Percentiles rank a stretch among this genome's conserved stretches.
Conservation (phyloP, 1,140 invertebrate species). For the Melanaphis sacchari region DNA sequence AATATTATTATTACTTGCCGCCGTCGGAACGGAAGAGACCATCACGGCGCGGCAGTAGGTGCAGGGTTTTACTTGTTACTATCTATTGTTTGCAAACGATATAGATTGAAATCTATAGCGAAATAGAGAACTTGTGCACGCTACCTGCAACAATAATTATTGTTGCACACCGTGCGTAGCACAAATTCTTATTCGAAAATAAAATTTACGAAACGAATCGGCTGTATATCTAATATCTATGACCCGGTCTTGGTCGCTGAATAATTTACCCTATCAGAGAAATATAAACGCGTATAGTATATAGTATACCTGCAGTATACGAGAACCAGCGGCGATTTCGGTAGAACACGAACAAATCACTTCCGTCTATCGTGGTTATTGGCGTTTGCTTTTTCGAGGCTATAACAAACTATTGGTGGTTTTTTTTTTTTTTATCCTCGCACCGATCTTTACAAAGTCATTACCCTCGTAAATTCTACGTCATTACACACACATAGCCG, state of each 20-base stretch:
- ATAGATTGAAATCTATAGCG: not conserved
- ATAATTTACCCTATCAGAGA: not conserved
- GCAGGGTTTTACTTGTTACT: not conserved
- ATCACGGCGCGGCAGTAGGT: not conserved
- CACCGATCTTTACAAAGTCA: not conserved
- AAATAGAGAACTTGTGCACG: not conserved
- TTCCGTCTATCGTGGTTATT: not conserved
- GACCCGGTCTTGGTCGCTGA: not conserved
- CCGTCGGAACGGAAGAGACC: not conserved
- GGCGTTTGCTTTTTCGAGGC: not conserved
- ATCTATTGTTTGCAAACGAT: not conserved
- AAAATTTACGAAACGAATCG: not conserved
- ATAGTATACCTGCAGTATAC: no score
- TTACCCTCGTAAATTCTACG: not conserved
- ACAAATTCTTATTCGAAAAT: not conserved
- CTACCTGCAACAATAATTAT: not conserved
- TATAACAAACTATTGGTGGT: not conserved
- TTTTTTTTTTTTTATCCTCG: not conserved
- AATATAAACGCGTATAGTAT: not conserved
- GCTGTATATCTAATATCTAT: not conserved
- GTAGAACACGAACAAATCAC: not conserved
- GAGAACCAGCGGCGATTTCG: not conserved
- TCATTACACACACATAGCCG: not conserved
- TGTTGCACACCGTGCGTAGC: not conserved
- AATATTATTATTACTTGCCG: not conserved